phyloP scores from a whole-genome alignment of 2,113 vertebrate species.

The Cinclus cinclus region DNA sequence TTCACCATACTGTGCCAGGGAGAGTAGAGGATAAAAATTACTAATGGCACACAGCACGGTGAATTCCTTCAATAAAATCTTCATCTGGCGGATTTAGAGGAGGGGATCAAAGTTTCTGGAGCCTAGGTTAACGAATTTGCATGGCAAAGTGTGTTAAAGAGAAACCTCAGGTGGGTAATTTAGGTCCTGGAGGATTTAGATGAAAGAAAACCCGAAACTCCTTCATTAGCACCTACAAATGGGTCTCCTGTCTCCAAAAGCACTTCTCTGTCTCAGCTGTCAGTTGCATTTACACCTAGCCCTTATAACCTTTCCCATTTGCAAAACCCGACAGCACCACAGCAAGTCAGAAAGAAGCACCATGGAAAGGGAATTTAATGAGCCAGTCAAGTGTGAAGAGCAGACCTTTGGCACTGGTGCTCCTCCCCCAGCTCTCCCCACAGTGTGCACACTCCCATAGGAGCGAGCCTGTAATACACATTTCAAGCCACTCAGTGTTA shows the following conservation, averaged over 20 bases:
- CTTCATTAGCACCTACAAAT: not conserved
- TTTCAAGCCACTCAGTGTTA: slow-evolving; percentile 43
- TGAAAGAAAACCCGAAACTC: not conserved
- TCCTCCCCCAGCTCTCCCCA: not conserved
- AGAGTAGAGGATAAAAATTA: not conserved
- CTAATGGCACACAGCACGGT: not conserved
- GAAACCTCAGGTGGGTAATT: not conserved
- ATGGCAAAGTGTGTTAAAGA: not conserved
- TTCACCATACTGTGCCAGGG: not conserved
- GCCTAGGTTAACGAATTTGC: not conserved
- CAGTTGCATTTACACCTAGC: not conserved
- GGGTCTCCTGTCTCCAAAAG: not conserved
- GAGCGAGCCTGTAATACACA: not conserved
- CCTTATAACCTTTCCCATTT: not conserved
- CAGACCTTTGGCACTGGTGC: slow-evolving; percentile 24
- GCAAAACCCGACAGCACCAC: not conserved
- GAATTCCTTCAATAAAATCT: not conserved
- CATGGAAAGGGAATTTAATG: not conserved
- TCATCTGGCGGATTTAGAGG: not conserved
- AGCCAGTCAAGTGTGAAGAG: not conserved
- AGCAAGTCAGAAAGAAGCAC: not conserved
- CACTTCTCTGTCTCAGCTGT: not conserved
- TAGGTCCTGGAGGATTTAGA: not conserved
- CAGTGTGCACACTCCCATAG: not conserved
- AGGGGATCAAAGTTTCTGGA: not conserved